phyloP scores from a whole-genome alignment of 2,797 vertebrate genomes.

The Epinephelus awoara region DNA sequence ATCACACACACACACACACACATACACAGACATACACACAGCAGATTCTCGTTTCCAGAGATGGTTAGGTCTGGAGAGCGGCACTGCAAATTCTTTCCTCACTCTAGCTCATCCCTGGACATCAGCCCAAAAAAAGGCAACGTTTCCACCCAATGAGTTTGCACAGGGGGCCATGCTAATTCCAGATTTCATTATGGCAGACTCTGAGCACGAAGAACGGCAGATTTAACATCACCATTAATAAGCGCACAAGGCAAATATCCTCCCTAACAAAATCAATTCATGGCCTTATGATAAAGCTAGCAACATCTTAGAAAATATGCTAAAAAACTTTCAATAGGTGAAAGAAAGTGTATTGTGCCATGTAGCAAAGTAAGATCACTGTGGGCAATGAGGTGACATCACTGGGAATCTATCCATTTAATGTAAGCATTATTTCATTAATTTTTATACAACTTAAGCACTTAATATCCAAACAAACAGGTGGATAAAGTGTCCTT shows the following conservation, averaged over 20 bases:
- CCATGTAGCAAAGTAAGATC: conserved; percentile 37
- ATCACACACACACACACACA: conserved; percentile 35
- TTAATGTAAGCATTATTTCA: conserved; percentile 39
- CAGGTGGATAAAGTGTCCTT: background rate
- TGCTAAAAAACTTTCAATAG: conserved; percentile 52
- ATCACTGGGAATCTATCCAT: conserved; percentile 65
- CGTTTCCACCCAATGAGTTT: conserved; percentile 70
- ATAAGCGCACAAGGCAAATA: background rate
- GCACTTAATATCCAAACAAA: conserved; percentile 16
- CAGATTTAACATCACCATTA: conserved; percentile 33
- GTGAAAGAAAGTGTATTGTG: background rate
- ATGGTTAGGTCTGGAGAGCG: conserved; percentile 73
- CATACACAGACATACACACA: conserved; percentile 26
- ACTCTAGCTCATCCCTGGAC: conserved; percentile 72
- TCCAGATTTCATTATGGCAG: conserved; percentile 51
- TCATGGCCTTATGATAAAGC: conserved; percentile 1
- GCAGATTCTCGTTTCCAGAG: conserved; percentile 68
- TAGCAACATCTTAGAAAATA: conserved; percentile 37
- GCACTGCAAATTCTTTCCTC: conserved; percentile 77
- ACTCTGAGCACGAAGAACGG: conserved; percentile 15
- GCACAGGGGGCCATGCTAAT: conserved; percentile 44
- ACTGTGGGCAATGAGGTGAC: conserved; percentile 69
- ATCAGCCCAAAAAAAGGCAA: conserved; percentile 82
- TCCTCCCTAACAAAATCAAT: conserved; percentile 2
- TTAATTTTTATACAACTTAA: conserved; percentile 28